Evolutionary conservation across 1,140 invertebrate genomes (phyloP), one percentile per base, ranked within the genome.

Genomic region (Eupristina koningsbergeri): DNA sequence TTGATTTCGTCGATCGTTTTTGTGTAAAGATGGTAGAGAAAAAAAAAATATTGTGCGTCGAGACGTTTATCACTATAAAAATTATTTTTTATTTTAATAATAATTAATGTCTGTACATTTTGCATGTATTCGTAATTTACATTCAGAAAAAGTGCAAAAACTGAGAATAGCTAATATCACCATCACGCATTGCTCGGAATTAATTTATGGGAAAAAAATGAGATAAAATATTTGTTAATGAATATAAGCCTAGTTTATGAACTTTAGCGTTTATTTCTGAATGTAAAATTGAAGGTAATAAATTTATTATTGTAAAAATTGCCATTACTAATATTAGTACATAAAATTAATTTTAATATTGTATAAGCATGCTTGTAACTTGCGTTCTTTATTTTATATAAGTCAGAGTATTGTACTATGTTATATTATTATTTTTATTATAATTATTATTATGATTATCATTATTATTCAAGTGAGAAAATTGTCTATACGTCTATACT

Each of bases 311-410:
- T 80, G 73, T 75, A 84, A 84, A 80, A 80, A 84, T 80, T 73
- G 78, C 78, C 83, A 84, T 81, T 85, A 76, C 84, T 85, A 85
- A 85, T 69, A 78, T 80, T 75, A 80, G 83, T 80, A 58, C n/a
- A 85, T 85, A 84, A 31, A 74, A 78, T 74, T 84, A 79, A 84
- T 80, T 84, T 84, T 80, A 74, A 74, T 74, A 50, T 61, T n/a
- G 77, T 77, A 77, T 75, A 81, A 77, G 79, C 78, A 77, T 85
- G 79, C 84, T 80, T 84, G 74, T 73, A 84, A 80, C 79, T 81
- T 81, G 84, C 73, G 74, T 77, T 81, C 63, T 85, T 77, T 63
- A 85, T 85, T 85, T 85, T 85, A 85, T 85, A 85, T 85, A 85
- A 85, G 79, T 77, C 79, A 71, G 74, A 81, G 47, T 77, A 81